These are phyloP conservation scores for Drosophila rellima DNA, from an alignment of 2,888 invertebrate species.

Conservation along the genomic window DNA sequence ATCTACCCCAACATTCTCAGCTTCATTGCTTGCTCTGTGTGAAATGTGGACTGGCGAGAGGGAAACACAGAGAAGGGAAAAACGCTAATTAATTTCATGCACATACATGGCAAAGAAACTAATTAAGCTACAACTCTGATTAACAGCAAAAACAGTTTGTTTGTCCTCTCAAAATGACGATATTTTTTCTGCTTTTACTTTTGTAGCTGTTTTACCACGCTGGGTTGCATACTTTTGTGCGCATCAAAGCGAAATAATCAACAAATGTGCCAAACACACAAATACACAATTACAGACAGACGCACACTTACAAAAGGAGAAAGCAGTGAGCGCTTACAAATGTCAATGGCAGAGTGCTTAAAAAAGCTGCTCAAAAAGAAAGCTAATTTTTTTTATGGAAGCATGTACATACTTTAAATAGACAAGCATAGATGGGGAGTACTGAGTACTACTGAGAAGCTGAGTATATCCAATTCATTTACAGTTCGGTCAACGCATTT, in stretches of 20 bases:
- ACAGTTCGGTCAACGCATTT: constrained; percentile 56
- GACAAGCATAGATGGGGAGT: constrained; percentile 8
- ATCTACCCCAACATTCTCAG: constrained; percentile 2
- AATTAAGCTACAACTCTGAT: constrained; percentile 75
- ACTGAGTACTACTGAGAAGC: neutral
- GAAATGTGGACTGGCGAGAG: constrained; percentile 22
- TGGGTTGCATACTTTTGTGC: constrained; percentile 70
- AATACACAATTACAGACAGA: constrained; percentile 30
- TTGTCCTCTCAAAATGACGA: constrained; percentile 64
- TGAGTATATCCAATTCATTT: constrained; percentile 50
- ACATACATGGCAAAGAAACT: constrained; percentile 67
- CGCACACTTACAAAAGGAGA: constrained; percentile 2
- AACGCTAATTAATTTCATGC: constrained; percentile 72
- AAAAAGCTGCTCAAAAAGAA: constrained; percentile 37
- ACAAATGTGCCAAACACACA: constrained; percentile 68
- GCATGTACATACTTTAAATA: constrained; percentile 38
- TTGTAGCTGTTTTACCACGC: constrained; percentile 20
- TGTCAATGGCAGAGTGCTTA: constrained; percentile 65
- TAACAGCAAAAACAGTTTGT: constrained; percentile 68
- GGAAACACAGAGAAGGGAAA: constrained; percentile 31
- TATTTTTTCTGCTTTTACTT: constrained; percentile 45
- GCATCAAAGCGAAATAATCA: constrained; percentile 79
- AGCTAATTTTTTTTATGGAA: constrained; percentile 24
- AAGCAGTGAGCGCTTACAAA: constrained; percentile 59
- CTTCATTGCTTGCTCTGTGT: constrained; percentile 16